Conservation (phyloP, 2,797 vertebrate genomes). For the Lacerta viridis region DNA sequence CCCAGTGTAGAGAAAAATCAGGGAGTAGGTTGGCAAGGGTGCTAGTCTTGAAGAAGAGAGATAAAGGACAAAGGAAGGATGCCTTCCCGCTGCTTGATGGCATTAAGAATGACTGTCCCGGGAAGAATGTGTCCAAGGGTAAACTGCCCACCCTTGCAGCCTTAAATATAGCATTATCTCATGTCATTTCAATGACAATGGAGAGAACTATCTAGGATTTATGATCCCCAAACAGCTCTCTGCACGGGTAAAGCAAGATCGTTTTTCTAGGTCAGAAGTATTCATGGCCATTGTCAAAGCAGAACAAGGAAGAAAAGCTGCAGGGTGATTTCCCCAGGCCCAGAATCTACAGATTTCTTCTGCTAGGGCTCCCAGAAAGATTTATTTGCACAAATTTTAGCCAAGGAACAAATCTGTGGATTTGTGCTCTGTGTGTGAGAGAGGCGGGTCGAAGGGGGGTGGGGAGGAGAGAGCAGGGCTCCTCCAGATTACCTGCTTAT, state of each 20-base stretch:
- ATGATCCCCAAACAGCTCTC: background rate
- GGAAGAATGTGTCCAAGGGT: slow-evolving; percentile 78
- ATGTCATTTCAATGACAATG: slow-evolving; percentile 77
- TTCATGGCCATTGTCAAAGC: slow-evolving; percentile 2
- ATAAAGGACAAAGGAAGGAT: slow-evolving; percentile 60
- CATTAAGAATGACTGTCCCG: slow-evolving; percentile 65
- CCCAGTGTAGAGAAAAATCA: slow-evolving; percentile 40
- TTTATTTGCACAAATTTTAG: no score
- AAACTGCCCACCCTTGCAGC: slow-evolving; percentile 69
- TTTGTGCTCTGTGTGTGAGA: no score
- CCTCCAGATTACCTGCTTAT: no score
- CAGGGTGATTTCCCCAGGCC: background rate
- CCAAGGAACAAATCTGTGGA: no score
- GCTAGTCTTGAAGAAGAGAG: slow-evolving; percentile 47
- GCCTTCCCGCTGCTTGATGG: slow-evolving; percentile 51
- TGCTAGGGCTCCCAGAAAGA: background rate
- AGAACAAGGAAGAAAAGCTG: background rate
- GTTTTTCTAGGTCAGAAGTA: background rate
- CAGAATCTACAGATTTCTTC: fast-evolving
- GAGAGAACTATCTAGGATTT: slow-evolving; percentile 60
- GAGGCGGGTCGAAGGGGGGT: no score
- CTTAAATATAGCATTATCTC: slow-evolving; percentile 81
- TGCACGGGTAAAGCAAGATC: background rate
- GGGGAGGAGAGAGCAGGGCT: no score
- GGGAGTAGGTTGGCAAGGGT: slow-evolving; percentile 39